Percentiles rank a stretch among this genome's conserved stretches.
phyloP scores from a whole-genome alignment of 2,113 vertebrate genomes.

The Nyctereutes procyonoides region DNA sequence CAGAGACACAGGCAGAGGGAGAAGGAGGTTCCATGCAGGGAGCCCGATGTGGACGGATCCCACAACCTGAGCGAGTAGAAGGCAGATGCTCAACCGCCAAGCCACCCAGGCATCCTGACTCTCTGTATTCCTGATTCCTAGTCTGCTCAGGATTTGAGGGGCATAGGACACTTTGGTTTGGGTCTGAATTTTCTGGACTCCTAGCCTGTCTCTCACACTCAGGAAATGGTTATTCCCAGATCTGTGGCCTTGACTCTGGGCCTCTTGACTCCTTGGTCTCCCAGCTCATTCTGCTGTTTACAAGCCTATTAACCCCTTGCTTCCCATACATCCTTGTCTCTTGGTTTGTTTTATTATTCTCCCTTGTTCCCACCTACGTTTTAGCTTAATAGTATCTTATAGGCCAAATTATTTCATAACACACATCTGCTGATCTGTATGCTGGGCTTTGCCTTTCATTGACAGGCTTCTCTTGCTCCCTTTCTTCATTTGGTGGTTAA shows the following conservation, averaged over 20 bases:
- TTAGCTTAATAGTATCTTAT: background rate
- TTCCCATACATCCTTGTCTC: background rate
- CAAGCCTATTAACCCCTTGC: background rate
- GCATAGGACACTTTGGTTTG: background rate
- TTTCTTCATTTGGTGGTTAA: slow-evolving; percentile 1
- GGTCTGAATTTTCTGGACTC: slow-evolving; percentile 9
- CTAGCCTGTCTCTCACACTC: background rate
- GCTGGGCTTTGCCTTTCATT: background rate
- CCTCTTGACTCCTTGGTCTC: background rate
- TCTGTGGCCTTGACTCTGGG: background rate
- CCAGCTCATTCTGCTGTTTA: background rate
- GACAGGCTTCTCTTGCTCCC: background rate
- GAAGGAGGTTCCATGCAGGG: too few species aligned
- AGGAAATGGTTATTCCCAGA: background rate
- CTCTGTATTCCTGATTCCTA: background rate
- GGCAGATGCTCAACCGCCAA: too few species aligned
- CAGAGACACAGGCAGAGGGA: too few species aligned
- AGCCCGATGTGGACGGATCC: too few species aligned
- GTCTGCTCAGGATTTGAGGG: background rate
- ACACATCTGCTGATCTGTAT: background rate
- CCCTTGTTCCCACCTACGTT: background rate
- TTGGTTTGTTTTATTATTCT: slow-evolving; percentile 11
- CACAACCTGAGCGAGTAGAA: too few species aligned
- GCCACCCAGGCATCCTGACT: background rate
- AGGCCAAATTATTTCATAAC: slow-evolving; percentile 31